Base-by-base conservation (phyloP, 2,888 invertebrate species). In the Anthophora plumipes region DNA sequence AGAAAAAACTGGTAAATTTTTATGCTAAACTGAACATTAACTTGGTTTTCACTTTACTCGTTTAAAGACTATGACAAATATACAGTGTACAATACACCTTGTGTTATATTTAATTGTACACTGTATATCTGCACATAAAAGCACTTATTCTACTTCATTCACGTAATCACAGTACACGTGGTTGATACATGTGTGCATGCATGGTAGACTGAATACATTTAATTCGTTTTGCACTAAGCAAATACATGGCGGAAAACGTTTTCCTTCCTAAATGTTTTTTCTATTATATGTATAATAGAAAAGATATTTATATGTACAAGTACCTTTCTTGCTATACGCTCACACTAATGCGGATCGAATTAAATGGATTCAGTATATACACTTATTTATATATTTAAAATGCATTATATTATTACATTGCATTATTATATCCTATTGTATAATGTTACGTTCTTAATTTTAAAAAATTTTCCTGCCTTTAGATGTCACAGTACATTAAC, bases 381-480 rank as follows among this genome's bases (percentile, higher is more conserved):
- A 17, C 52, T 50, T 41, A 57, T 59, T 60, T 60, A 67, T 52
- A 57, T 48, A 50, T 39, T 67, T 52, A 37, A n/a, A 37, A 50
- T 31, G 25, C 22, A 55, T 43, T 41, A 50, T 9, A 46, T 61
- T n/a, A 70, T 70, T 14, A 70, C 60, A 64, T 52, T 73, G 11
- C 39, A 48, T 22, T 37, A 25, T 67, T 17, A 39, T 17, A n/a
- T 41, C 60, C 25, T 43, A 60, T 22, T 43, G 57, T 55, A 22
- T 17, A 57, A 43, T 48, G 7, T 69, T 52, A 61, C 37, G 37
- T 20, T 74, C 31, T 70, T 61, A 61, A 54, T 70, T 59, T 41
- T 59, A 48, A 14, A 41, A 48, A 48, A 41, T 43, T 37, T 43
- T 39, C 39, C 14, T 25, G 43, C 48, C 57, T 41, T 55, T 57